A percentile compares a stretch with the other conserved stretches of the same genome.
These are phyloP conservation scores for Siniperca knerii DNA, from an alignment of 2,113 vertebrate species.

Conservation along the genomic window DNA sequence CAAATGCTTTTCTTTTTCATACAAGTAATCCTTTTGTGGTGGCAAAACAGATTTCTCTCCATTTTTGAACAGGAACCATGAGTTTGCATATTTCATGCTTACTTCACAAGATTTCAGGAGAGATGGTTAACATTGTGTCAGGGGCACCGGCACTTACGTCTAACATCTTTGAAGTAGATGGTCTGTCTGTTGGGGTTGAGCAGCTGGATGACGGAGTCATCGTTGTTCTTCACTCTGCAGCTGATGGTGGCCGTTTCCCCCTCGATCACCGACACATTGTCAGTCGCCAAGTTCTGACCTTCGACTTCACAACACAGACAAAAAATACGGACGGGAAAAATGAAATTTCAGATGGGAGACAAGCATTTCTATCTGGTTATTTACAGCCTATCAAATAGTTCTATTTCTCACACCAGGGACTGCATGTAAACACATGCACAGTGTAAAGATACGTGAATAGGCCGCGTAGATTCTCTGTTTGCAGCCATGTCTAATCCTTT, in stretches of 20 bases:
- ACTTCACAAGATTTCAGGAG: neutral
- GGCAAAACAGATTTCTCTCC: neutral
- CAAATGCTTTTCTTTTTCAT: neutral
- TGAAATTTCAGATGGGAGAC: slow-evolving; percentile 7
- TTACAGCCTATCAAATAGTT: slow-evolving; percentile 62
- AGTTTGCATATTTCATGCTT: neutral
- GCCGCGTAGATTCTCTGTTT: slow-evolving; percentile 65
- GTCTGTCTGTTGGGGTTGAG: slow-evolving; percentile 98
- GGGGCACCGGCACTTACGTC: slow-evolving; percentile 88
- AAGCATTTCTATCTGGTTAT: slow-evolving; percentile 37
- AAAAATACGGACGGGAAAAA: slow-evolving; percentile 23
- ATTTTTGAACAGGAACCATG: neutral
- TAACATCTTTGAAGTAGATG: slow-evolving; percentile 93
- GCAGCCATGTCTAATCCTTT: slow-evolving; percentile 79
- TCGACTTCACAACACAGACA: slow-evolving; percentile 70
- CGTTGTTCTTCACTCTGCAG: slow-evolving; percentile 91
- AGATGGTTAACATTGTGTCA: neutral
- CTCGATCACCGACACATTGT: slow-evolving; percentile 86
- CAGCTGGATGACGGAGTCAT: slow-evolving; percentile 98
- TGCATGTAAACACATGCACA: slow-evolving; percentile 50
- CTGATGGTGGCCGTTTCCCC: slow-evolving; percentile 86
- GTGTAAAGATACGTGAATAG: slow-evolving; percentile 57
- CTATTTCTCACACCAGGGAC: slow-evolving; percentile 37
- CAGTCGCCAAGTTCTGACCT: slow-evolving; percentile 93
- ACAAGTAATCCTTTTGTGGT: neutral